Evolutionary conservation across 2,113 vertebrate genomes (phyloP).

Genomic region (Mesocricetus auratus): DNA sequence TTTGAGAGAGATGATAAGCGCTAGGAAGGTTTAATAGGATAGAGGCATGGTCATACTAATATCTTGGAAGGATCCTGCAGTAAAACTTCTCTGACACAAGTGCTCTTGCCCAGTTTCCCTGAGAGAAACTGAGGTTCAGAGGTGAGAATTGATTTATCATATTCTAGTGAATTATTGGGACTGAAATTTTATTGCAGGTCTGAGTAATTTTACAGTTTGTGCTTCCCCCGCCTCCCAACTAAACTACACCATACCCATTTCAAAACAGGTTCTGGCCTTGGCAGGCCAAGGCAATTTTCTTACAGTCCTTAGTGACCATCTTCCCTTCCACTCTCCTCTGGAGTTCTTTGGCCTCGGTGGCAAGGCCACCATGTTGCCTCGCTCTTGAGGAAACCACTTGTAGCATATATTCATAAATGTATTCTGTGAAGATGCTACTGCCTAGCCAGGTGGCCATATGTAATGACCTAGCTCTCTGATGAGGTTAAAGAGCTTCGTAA

Average conservation of each 20-base stretch:
- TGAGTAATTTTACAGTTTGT: slow-evolving; percentile 14
- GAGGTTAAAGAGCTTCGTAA: not conserved
- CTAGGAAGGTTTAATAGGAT: not conserved
- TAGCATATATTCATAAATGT: not conserved
- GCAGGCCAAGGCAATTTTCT: not conserved
- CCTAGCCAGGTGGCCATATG: not conserved
- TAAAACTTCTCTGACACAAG: slow-evolving; percentile 22
- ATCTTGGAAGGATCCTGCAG: not conserved
- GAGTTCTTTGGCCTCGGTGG: slow-evolving; percentile 36
- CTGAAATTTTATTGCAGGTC: slow-evolving; percentile 19
- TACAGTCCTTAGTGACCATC: not conserved
- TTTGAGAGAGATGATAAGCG: not conserved
- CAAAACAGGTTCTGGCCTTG: slow-evolving; percentile 6
- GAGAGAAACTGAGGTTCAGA: not conserved
- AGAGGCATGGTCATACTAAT: not conserved
- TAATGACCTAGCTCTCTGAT: not conserved
- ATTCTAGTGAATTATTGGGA: not conserved
- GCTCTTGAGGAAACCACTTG: not conserved
- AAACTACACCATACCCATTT: not conserved
- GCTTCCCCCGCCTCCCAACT: not conserved
- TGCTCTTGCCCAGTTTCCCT: not conserved
- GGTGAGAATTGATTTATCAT: slow-evolving; percentile 39
- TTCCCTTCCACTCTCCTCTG: not conserved
- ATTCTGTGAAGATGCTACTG: not conserved
- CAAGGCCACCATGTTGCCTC: not conserved